Percentiles rank a stretch among this genome's conserved stretches.
These are phyloP conservation scores for Caenorhabditis briggsae DNA, from an alignment of 1,140 invertebrate genomes.

Conservation along the genomic window DNA sequence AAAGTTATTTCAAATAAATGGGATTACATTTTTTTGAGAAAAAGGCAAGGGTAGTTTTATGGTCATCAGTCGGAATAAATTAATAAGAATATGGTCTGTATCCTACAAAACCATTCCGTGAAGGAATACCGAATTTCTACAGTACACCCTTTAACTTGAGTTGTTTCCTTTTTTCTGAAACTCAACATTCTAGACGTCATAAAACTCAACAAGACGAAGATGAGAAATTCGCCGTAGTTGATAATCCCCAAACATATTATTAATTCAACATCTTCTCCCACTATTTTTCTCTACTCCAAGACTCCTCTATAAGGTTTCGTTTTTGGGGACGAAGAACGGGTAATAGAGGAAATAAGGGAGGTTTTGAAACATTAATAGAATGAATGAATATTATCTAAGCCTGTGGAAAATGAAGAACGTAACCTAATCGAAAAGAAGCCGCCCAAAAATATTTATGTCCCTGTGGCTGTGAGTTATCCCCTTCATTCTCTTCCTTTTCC, in stretches of 20 bases:
- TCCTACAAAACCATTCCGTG: no score
- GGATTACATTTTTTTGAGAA: no score
- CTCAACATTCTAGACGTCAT: conserved; percentile 5
- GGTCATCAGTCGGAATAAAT: no score
- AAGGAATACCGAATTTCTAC: no score
- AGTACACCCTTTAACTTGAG: background rate
- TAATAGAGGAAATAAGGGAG: background rate
- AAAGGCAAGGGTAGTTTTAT: no score
- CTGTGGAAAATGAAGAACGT: background rate
- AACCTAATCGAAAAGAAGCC: conserved; percentile 34
- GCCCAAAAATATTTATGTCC: conserved; percentile 41
- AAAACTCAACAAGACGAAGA: conserved; percentile 7
- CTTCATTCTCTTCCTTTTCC: background rate
- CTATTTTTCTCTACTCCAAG: background rate
- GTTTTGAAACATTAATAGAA: conserved; percentile 8
- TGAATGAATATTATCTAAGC: conserved; percentile 21
- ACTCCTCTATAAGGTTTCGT: background rate
- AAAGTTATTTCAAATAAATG: no score
- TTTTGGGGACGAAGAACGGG: background rate
- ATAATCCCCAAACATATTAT: conserved; percentile 48
- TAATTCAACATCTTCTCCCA: conserved; percentile 29
- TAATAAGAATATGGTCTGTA: no score
- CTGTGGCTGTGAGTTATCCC: conserved; percentile 24
- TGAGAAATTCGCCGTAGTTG: conserved; percentile 7
- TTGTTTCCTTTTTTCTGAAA: background rate